Evolutionary conservation across 2,888 invertebrate genomes (phyloP), one percentile per base, ranked within the genome.

Genomic region (Epinotia nisella): DNA sequence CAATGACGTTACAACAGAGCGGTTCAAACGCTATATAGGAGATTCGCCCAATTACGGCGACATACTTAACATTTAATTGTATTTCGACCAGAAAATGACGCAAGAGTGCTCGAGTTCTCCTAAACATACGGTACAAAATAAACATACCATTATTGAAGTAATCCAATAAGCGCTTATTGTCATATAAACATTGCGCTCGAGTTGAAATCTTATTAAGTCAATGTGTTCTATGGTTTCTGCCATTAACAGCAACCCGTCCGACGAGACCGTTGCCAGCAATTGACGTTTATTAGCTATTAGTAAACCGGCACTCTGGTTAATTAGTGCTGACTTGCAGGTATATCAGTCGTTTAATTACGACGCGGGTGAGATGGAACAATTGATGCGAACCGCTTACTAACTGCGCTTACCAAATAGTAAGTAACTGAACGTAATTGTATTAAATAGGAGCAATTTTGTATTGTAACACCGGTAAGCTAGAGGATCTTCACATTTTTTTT

Each of bases 201-300:
- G 49, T 70, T 58, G 56, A 62, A 71, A 71, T 74, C 67, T 66
- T 70, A 51, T 74, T 70, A 70, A 55, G 61, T 39, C 51, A 55
- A 24, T 71, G 10, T 41, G 60, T 66, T 70, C 49, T 67, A 74
- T 56, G 71, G 70, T 71, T 67, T 67, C 70, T 55, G 21, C 51
- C 58, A 68, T 73, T 51, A 58, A 62, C 39, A 72, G 56, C 56
- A 72, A 62, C 58, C 58, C 56, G n/a, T 49, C 55, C 35, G 61
- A 15, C 58, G 55, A 9, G 55, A 68, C 58, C 58, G 64, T 65
- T 62, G 67, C 68, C 45, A 55, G 49, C 58, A 73, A 68, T 73
- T 73, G 72, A 58, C 67, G 61, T 72, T 72, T 68, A 73, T 68
- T 73, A 73, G 35, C 58, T 56, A 73, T 62, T 73, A 68, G 55